phyloP scores from a whole-genome alignment of 2,113 vertebrate genomes.

The Paedocypris sp. region DNA sequence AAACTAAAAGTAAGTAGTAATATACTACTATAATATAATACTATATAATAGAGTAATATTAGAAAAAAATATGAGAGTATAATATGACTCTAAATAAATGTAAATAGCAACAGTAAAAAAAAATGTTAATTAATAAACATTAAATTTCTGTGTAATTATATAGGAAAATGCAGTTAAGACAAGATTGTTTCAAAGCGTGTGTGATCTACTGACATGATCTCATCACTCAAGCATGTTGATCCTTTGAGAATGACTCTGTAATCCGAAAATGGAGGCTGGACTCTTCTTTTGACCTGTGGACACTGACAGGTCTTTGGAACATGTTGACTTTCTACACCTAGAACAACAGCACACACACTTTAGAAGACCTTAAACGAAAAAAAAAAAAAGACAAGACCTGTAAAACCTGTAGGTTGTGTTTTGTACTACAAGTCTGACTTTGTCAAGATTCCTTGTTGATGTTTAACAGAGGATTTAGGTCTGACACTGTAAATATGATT shows the following conservation, averaged over 20 bases:
- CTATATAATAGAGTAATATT: no score
- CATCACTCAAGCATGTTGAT: conserved; percentile 42
- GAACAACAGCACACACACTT: conserved; percentile 44
- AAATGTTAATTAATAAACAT: no score
- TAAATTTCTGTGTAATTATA: no score
- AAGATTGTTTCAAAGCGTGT: no score
- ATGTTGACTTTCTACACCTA: conserved; percentile 29
- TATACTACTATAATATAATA: no score
- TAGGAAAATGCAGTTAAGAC: no score
- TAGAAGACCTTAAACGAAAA: not conserved
- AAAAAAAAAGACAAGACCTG: not conserved
- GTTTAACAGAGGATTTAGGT: not conserved
- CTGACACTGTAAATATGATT: not conserved
- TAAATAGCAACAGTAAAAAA: not conserved
- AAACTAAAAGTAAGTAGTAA: no score
- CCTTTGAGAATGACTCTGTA: conserved; percentile 35
- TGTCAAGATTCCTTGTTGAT: not conserved
- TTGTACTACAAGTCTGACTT: no score
- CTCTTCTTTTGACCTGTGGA: not conserved
- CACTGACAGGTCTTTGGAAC: conserved; percentile 57
- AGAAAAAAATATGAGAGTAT: no score
- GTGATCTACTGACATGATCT: conserved; percentile 56
- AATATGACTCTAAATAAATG: not conserved
- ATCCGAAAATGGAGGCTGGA: conserved; percentile 40
- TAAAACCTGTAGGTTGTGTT: no score